These are phyloP conservation scores for Cynodonichthys magdalenae DNA, from an alignment of 2,797 vertebrate species.

Conservation along the genomic window DNA sequence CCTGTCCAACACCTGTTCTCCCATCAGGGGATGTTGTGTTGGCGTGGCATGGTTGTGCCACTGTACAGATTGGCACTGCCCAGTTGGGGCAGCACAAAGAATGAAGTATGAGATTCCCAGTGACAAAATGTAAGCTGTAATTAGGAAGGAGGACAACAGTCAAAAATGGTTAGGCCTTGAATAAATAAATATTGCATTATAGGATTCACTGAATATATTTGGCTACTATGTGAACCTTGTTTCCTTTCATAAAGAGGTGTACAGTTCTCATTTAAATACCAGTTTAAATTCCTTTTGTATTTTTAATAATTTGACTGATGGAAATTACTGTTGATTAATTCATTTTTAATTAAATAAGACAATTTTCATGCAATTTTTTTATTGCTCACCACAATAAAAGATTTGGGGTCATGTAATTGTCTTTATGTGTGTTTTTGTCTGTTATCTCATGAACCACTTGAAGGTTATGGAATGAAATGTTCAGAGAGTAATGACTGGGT, in stretches of 20 bases:
- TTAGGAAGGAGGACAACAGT: constrained; percentile 51
- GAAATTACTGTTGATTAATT: too few relatives aligned
- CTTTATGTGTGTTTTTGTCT: too few relatives aligned
- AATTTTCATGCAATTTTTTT: too few relatives aligned
- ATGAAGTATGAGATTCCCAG: constrained; percentile 73
- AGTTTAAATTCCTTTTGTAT: too few relatives aligned
- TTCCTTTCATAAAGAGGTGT: neutral
- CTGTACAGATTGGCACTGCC: constrained; percentile 76
- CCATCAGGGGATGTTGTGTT: constrained; percentile 81
- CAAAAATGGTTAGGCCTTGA: constrained; percentile 25
- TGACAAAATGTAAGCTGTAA: constrained; percentile 63
- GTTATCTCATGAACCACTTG: too few relatives aligned
- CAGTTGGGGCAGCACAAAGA: constrained; percentile 82
- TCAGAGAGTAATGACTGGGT: too few relatives aligned
- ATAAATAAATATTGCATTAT: constrained; percentile 27
- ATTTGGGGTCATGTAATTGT: too few relatives aligned
- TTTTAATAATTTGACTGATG: too few relatives aligned
- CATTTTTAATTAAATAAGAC: too few relatives aligned
- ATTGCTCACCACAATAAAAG: too few relatives aligned
- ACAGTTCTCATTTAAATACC: too few relatives aligned
- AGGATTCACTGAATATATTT: constrained; percentile 3
- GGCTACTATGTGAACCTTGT: constrained; percentile 3
- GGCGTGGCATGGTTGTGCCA: constrained; percentile 71
- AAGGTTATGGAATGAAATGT: too few relatives aligned
- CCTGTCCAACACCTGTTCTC: constrained; percentile 84